Base-by-base conservation (phyloP, 2,888 invertebrate genomes). In the Coremacera marginata region DNA sequence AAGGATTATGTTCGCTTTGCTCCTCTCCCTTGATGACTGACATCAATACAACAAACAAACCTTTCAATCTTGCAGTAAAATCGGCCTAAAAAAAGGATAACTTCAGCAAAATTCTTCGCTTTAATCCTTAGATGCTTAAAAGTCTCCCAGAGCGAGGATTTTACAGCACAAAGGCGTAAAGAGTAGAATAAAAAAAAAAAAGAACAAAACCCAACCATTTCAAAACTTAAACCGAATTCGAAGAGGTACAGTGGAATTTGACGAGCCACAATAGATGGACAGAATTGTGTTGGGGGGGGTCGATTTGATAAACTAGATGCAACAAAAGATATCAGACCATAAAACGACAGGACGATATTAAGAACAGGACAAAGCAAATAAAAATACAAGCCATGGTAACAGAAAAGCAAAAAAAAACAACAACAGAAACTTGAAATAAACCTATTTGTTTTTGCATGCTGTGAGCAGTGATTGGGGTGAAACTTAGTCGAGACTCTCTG, bases 81-180 rank as follows among this genome's bases (percentile, higher is more conserved):
- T 60, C 27, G 60, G 0, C 14, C 27, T 16, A 2, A 25, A 31
- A 27, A 27, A 25, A 27, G 27, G 25, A 31, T 27, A 51, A n/a
- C 51, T 68, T 68, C 49, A 51, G 68, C 51, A 49, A 49, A 68
- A 51, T 68, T 22, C 27, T 60, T 60, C 5, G 19, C 16, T 49
- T 60, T 73, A 73, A 73, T 73, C 73, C 73, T 25, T 34, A 11
- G 31, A 44, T 44, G 65, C 31, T 73, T 73, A 51, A 22, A 44
- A 52, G 19, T 52, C 63, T 52, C 73, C 73, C 52, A 52, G 27
- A 11, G 73, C 11, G 73, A 7, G 19, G 70, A 52, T 34, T 25
- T 34, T 25, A 57, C 7, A 34, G 34, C 27, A 65, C 31, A 37
- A 65, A 63, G 25, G n/a, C 25, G 34, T 2, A 7, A 37, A 37